Base-by-base conservation (phyloP, 2,888 invertebrate genomes). In the Crocallis elinguaria region DNA sequence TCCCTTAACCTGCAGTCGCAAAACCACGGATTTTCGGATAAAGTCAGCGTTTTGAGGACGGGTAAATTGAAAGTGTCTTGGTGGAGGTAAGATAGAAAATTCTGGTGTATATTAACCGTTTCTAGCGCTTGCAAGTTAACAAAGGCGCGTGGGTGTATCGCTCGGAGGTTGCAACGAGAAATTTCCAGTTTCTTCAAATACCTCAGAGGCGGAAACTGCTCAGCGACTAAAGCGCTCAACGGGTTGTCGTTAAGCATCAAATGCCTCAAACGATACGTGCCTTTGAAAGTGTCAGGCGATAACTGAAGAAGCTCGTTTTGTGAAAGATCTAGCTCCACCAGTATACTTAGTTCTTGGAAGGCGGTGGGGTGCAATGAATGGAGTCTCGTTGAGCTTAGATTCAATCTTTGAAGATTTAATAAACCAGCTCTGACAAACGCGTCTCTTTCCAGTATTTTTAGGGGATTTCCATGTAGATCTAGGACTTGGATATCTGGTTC, bases 11-110 rank as follows among this genome's bases (percentile, higher is more conserved):
- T 94, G 82, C 98, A 98, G 84, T 98, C 97, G 80, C 98, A 98
- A 64, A 93, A 93, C 98, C 98, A 98, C 5, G 96, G 97, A 80
- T 98, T 98, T 23, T 95, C 95, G 62, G 96, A 95, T 45, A 98
- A 83, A 8, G 94, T 94, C 11, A 98, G 88, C 2, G 96, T 96
- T 88, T 97, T 97, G 38, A 98, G 89, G 48, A 82, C 72, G 2
- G 89, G 88, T 30, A 91, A 76, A 64, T 91, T 88, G 45, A 91
- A 89, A 1, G 90, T 89, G 41, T 86, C 82, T 57, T 82, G 82
- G 64, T 90, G 89, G 16, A 98, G 92, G 69, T 93, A 93, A 11
- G 94, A 92, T 61, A 98, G 94, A 57, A 94, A 93, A 83, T 97
- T 98, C 63, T 95, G 95, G 51, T 95, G 95, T 38, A 97, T 90